Evolutionary conservation across 2,797 vertebrate genomes (phyloP).

Genomic region (Catamblyrhynchus diadema): DNA sequence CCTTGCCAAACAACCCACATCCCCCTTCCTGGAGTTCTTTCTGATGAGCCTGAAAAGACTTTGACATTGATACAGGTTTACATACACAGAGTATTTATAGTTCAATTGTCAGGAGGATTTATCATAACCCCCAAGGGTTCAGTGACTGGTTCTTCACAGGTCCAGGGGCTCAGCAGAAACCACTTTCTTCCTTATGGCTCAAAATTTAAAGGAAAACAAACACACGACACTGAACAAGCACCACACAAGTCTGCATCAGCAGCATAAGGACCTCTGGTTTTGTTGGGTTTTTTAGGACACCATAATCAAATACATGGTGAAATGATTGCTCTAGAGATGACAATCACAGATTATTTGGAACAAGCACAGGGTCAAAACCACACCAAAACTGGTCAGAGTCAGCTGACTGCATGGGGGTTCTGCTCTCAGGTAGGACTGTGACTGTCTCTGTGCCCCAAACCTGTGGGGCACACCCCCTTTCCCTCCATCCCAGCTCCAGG

Average conservation of each 20-base stretch:
- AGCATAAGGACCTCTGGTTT: not conserved
- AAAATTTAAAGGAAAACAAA: not conserved
- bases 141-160: not conserved
- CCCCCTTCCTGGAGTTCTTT: not conserved
- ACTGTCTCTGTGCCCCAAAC: not conserved
- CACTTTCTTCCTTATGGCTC: not conserved
- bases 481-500: not conserved
- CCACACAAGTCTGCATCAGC: rapidly evolving
- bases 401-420: rapidly evolving
- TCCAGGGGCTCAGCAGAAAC: not conserved
- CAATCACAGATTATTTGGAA: not conserved
- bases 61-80: not conserved
- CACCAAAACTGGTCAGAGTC: not conserved
- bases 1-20: not conserved
- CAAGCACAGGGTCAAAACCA: not conserved
- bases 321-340: not conserved
- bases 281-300: not conserved
- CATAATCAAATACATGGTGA: not conserved
- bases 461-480: rapidly evolving
- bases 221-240: rapidly evolving
- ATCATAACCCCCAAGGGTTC: not conserved
- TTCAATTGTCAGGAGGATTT: not conserved
- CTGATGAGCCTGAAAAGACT: not conserved
- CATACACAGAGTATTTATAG: not conserved
- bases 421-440: not conserved